Evolutionary conservation across 2,888 invertebrate species (phyloP).

Genomic region (Aromia moschata): DNA sequence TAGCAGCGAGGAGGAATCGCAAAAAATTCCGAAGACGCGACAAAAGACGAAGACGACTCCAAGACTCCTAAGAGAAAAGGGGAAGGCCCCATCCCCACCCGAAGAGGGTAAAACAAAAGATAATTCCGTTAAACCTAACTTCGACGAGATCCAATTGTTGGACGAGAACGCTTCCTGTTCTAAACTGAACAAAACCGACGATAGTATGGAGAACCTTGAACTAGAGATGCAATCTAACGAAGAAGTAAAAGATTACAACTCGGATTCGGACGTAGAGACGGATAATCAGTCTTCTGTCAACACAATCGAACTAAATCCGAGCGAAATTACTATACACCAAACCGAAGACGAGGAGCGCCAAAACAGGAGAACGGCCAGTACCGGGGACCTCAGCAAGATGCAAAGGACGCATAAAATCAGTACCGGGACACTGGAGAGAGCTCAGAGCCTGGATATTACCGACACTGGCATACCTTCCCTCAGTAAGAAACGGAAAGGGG

Average conservation of each 20-base stretch:
- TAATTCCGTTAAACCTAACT: constrained; percentile 53
- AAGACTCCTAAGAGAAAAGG: constrained; percentile 72
- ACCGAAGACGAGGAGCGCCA: constrained; percentile 73
- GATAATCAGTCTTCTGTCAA: constrained; percentile 65
- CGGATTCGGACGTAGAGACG: constrained; percentile 66
- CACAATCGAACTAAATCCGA: constrained; percentile 77
- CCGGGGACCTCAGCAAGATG: constrained; percentile 81
- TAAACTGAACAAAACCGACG: constrained; percentile 44
- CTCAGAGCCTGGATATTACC: constrained; percentile 82
- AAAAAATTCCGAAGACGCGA: constrained; percentile 64
- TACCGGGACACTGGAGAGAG: constrained; percentile 74
- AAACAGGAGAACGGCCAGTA: constrained; percentile 78
- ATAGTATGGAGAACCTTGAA: constrained; percentile 50
- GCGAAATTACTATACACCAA: constrained; percentile 79
- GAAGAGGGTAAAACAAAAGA: constrained; percentile 39
- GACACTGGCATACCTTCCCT: constrained; percentile 56
- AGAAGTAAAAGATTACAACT: constrained; percentile 59
- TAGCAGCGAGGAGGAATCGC: constrained; percentile 74
- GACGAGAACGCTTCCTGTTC: constrained; percentile 57
- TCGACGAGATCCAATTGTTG: constrained; percentile 67
- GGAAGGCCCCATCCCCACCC: constrained; percentile 78
- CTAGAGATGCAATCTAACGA: constrained; percentile 55
- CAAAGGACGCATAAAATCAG: constrained; percentile 60
- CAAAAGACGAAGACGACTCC: constrained; percentile 56
- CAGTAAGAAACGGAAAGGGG: constrained; percentile 31